Base-by-base conservation (phyloP, 2,888 invertebrate genomes). In the Odontocerum albicorne region DNA sequence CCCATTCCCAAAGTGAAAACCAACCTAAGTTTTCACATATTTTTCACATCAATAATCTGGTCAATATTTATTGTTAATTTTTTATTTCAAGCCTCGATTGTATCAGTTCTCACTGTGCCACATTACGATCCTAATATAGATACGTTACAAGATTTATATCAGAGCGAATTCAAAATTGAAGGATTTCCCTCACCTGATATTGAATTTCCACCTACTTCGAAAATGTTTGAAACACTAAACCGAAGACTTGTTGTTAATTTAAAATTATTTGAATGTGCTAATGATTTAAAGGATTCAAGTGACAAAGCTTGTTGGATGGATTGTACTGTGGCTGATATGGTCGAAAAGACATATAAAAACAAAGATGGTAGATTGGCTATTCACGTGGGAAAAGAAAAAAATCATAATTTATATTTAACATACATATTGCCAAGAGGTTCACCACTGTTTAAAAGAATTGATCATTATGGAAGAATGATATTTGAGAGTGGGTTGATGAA, bases 111-210 rank as follows among this genome's bases (percentile, higher is more conserved):
- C 47, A 72, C 74, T 7, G 73, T 72, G 1, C 67, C 66, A 8
- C 75, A 72, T 58, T 69, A 73, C 57, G 75, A 74, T 0, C 72
- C 70, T 57, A 75, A 77, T 42, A 70, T 77, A 0, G 70, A 77
- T 19, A 74, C 75, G 0, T 76, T 73, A 52, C 70, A 74, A 10
- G 77, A 78, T 60, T 64, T 78, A 1, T 67, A 74, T 33, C 68
- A 71, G 55, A 75, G 69, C 47, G 75, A 71, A 2, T 76, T 73
- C 49, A 61, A 49, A 1, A 70, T 78, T 33, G 72, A 77, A 66
- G 77, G 74, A 1, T 65, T 76, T 60, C 68, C 73, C 2, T 74
- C 77, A 1, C 77, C 78, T 2, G 78, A 78, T 60, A 64, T 71
- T 4, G 60, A 74, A 4, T 66, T 77, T 2, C 76, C 77, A 2